phyloP scores from a whole-genome alignment of 2,888 invertebrate species.

The Pinctada fucata region DNA sequence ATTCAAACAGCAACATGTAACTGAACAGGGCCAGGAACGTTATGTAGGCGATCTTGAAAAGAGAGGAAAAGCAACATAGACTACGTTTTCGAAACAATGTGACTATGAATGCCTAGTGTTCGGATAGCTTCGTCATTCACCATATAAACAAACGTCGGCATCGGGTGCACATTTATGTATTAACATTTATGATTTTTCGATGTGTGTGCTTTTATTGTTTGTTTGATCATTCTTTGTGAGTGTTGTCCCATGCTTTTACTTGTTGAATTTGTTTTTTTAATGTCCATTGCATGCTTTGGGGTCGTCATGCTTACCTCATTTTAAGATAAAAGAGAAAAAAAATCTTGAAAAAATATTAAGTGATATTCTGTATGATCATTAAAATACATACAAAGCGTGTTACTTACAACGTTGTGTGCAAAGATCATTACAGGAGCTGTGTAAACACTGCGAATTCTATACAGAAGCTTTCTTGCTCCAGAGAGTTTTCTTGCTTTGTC shows the following conservation, averaged over 20 bases:
- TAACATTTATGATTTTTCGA: neutral
- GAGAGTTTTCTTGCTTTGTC: neutral
- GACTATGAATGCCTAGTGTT: neutral
- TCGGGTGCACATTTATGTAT: neutral
- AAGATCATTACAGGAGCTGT: constrained; percentile 73
- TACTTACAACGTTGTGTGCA: constrained; percentile 71
- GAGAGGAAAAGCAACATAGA: neutral
- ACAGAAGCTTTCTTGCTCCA: constrained; percentile 4
- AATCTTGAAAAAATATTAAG: too few species aligned
- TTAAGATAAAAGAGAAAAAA: too few species aligned
- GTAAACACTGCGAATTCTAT: constrained; percentile 52
- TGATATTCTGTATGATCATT: too few species aligned
- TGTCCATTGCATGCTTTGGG: too few species aligned
- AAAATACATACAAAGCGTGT: neutral
- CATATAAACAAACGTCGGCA: neutral
- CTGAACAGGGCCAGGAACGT: constrained; percentile 69
- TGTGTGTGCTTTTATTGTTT: too few species aligned
- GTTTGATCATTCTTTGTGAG: too few species aligned
- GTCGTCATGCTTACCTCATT: too few species aligned
- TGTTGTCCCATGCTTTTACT: too few species aligned
- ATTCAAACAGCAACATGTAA: constrained; percentile 63
- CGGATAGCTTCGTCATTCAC: neutral
- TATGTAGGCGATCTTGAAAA: constrained; percentile 67
- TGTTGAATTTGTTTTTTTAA: too few species aligned
- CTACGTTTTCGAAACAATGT: neutral